Evolutionary conservation across 1,140 invertebrate species (phyloP).

Genomic region (Cotesia typhae): DNA sequence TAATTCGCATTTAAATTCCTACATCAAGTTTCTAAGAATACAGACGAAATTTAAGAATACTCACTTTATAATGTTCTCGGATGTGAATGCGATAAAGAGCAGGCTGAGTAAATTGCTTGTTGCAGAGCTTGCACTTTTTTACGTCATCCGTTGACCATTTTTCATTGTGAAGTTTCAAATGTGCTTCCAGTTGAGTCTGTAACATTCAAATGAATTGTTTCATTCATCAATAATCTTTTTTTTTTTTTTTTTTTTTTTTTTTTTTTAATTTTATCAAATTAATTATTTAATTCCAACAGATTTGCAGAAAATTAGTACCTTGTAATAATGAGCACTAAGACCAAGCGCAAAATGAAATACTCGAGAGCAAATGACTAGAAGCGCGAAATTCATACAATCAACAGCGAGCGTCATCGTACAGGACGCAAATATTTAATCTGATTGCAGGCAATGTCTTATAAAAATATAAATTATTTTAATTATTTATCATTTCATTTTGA

Average conservation of each 20-base stretch:
- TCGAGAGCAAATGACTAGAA: slow-evolving; percentile 51
- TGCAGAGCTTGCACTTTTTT: slow-evolving; percentile 59
- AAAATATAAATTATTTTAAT: slow-evolving; percentile 65
- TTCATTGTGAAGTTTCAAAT: slow-evolving; percentile 56
- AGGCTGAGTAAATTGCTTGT: slow-evolving; percentile 57
- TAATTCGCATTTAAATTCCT: background rate
- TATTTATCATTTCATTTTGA: slow-evolving; percentile 18
- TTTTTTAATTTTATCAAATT: background rate
- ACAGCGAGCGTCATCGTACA: slow-evolving; percentile 48
- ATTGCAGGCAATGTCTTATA: slow-evolving; percentile 22
- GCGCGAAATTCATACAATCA: slow-evolving; percentile 52
- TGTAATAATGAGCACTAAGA: slow-evolving; percentile 51
- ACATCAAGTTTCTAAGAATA: background rate
- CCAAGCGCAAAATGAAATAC: slow-evolving; percentile 55
- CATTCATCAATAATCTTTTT: background rate
- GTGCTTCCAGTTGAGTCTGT: slow-evolving; percentile 55
- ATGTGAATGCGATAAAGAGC: slow-evolving; percentile 57
- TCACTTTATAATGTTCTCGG: slow-evolving; percentile 57
- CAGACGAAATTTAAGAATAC: slow-evolving; percentile 8
- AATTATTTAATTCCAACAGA: slow-evolving; percentile 18
- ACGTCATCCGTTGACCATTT: slow-evolving; percentile 56
- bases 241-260: background rate
- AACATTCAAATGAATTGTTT: slow-evolving; percentile 33
- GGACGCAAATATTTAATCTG: slow-evolving; percentile 34
- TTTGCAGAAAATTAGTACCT: slow-evolving; percentile 45